Evolutionary conservation across 2,113 vertebrate species (phyloP), one percentile per base, ranked within the genome.

Genomic region (Vimba vimba): DNA sequence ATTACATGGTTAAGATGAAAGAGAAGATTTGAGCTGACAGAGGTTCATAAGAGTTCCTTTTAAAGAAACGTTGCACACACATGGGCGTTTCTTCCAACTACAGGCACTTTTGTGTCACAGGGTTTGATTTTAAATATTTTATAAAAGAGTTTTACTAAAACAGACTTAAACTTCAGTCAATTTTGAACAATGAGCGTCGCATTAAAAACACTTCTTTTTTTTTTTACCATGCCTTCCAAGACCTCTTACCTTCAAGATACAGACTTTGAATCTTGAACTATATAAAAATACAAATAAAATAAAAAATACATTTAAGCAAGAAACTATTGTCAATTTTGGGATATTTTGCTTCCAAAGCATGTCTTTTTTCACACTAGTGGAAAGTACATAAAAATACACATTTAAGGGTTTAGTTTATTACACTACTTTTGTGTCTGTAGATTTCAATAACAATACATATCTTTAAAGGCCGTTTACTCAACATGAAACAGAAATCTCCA

Each of bases 21-120:
- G n/a, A n/a, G 1, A n/a, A 47, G 71, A 74, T 75, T 74, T 75
- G 43, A 75, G 71, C 71, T 74, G 71, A 74, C 23, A 25, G 69
- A 43, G 11, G 69, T 73, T 45, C 11, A 73, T 1, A 13, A 23
- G 69, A 73, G 39, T 74, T 74, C 36, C 71, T 25, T 74, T 74
- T 12, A 45, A 45, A 45, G 2, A 23, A 71, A 71, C 4, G 21
- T 36, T 6, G 36, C 69, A 45, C 23, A 43, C 23, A 45, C 45
- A 11, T 50, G 36, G 36, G 9, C 10, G 4, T 43, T 71, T 71
- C 19, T 71, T n/a, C 10, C 10, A 71, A 11, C 9, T 39, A 39
- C 8, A 71, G 21, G 68, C 36, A 71, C 33, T 71, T 39, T 1
- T 43, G 68, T 43, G 68, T 43, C 68, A 71, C 36, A 43, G 36